phyloP scores from a whole-genome alignment of 2,888 invertebrate species.

The Erpobdella octoculata region DNA sequence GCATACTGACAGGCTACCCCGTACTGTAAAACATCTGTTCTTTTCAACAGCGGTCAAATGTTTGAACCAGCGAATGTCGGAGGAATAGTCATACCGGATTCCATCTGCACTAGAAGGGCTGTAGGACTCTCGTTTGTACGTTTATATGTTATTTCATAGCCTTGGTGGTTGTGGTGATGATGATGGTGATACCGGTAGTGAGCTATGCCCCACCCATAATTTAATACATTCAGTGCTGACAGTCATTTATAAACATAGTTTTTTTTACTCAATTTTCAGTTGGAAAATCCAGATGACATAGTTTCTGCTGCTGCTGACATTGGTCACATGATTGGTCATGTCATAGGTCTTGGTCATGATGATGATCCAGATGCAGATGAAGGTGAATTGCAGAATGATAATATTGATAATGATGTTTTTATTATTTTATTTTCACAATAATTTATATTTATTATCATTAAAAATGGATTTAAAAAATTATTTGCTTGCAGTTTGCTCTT shows the following conservation, averaged over 20 bases:
- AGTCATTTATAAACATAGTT: neutral
- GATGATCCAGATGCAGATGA: no score
- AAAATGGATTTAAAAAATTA: no score
- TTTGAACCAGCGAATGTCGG: neutral
- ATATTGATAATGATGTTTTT: no score
- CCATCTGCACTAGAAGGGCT: neutral
- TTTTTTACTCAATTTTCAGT: neutral
- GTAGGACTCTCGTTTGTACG: neutral
- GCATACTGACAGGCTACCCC: neutral
- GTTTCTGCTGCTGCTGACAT: neutral
- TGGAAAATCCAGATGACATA: neutral
- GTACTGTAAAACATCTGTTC: neutral
- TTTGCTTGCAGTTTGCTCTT: no score
- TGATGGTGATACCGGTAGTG: no score
- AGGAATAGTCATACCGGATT: neutral
- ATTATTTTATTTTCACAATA: no score
- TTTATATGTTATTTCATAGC: neutral
- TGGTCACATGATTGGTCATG: neutral
- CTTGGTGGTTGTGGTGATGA: neutral
- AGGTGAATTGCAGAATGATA: no score
- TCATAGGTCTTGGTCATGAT: neutral
- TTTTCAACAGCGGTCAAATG: neutral
- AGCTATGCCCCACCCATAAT: no score
- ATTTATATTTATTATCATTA: no score
- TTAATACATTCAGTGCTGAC: no score